A percentile compares a stretch with the other conserved stretches of the same genome.
These are phyloP conservation scores for Astyanax mexicanus DNA, from an alignment of 2,797 vertebrate genomes.

Conservation along the genomic window DNA sequence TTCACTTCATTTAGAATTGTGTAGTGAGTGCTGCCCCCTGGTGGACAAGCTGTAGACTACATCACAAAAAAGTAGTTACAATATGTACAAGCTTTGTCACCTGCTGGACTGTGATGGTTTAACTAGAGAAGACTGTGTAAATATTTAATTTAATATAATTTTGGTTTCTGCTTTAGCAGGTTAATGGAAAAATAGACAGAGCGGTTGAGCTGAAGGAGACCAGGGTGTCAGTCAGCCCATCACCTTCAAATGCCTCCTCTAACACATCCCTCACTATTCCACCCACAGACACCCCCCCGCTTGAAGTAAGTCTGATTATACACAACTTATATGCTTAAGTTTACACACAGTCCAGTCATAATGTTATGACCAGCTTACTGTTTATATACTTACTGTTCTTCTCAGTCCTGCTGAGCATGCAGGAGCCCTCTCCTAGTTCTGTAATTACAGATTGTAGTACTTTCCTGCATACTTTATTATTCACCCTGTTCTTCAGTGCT, in stretches of 20 bases:
- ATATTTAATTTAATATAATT: not conserved
- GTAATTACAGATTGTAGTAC: too few relatives aligned
- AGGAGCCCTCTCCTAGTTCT: too few relatives aligned
- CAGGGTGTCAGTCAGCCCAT: slow-evolving; percentile 74
- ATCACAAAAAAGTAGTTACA: not conserved
- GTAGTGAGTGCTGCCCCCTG: slow-evolving; percentile 53
- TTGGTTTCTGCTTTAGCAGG: slow-evolving; percentile 57
- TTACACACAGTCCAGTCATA: too few relatives aligned
- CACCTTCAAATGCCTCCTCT: slow-evolving; percentile 78
- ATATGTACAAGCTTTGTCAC: too few relatives aligned
- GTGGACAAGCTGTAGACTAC: slow-evolving; percentile 45
- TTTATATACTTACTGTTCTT: too few relatives aligned
- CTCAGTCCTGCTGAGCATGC: too few relatives aligned
- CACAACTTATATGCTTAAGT: too few relatives aligned
- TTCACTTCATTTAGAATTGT: not conserved
- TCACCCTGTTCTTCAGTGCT: too few relatives aligned
- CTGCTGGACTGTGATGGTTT: not conserved
- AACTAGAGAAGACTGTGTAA: not conserved
- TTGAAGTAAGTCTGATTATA: slow-evolving; percentile 67
- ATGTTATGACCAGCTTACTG: too few relatives aligned
- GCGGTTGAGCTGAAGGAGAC: slow-evolving; percentile 67
- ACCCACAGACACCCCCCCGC: slow-evolving; percentile 64
- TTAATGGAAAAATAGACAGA: slow-evolving; percentile 68
- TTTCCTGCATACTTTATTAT: too few relatives aligned
- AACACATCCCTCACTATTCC: slow-evolving; percentile 73